These are phyloP conservation scores for Osmoderma eremita DNA, from an alignment of 2,888 invertebrate species.

Conservation along the genomic window DNA sequence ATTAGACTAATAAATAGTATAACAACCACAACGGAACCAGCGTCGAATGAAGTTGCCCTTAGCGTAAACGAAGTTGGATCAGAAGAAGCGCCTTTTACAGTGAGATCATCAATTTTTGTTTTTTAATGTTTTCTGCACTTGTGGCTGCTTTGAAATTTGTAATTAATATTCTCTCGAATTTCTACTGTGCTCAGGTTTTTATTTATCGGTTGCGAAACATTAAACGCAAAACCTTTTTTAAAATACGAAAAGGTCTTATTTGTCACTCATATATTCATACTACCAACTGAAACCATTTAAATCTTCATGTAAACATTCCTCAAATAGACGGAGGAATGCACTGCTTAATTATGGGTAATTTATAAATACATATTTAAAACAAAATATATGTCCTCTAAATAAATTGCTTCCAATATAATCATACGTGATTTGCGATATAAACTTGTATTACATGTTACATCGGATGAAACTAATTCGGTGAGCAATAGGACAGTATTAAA, in stretches of 20 bases:
- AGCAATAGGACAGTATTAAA: no score
- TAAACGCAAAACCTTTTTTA: conserved; percentile 2
- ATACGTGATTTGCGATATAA: no score
- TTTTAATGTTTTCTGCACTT: conserved; percentile 15
- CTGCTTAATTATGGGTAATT: background rate
- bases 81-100: conserved; percentile 27
- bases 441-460: no score
- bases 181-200: background rate
- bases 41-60: conserved; percentile 26
- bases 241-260: conserved; percentile 6
- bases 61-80: conserved; percentile 37
- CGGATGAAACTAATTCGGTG: no score
- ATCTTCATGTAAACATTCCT: conserved; percentile 12
- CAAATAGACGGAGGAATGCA: conserved; percentile 19
- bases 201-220: background rate
- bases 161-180: background rate
- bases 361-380: background rate
- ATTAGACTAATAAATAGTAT: conserved; percentile 24
- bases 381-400: no score
- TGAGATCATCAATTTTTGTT: conserved; percentile 30
- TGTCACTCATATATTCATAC: background rate
- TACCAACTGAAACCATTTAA: no score
- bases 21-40: conserved; percentile 22
- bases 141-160: conserved; percentile 10
- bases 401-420: no score